Base-by-base conservation (phyloP, 2,888 invertebrate genomes). In the Itoplectis maculator region DNA sequence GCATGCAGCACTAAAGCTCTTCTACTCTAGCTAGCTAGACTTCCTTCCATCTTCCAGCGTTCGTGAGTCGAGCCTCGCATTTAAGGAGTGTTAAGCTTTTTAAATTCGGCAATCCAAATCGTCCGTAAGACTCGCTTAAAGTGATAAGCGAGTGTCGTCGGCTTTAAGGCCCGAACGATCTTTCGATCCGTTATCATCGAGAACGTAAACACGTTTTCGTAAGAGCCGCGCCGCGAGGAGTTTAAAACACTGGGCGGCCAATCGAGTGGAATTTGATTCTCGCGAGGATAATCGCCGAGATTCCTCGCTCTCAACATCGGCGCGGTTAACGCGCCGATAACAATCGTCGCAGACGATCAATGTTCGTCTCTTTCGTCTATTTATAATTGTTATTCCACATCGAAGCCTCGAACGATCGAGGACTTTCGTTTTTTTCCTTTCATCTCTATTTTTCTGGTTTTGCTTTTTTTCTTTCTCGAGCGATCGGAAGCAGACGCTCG, bases 1-100 rank as follows among this genome's bases (percentile, higher is more conserved):
- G 83, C 84, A 80, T 83, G 74, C 81, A 81, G 79, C 84, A 81
- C 83, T 84, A 77, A 45, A 69, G 74, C 56, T 63, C 18, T 54
- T 81, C 83, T 84, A 81, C 73, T 79, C 84, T 83, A 84, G 83
- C 81, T 81, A 56, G 75, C 79, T 83, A 69, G 69, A 70, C 68
- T 66, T 56, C 65, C 56, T 40, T 75, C 56, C 20, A 40, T 75
- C 40, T 74, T 73, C 29, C 49, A 66, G 54, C 59, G 40, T 70
- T n/a, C 40, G 23, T 51, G 69, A 76, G 29, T 63, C 70, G 69
- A 51, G 29, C 29, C n/a, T 49, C 35, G 37, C 23, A 15, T 61
- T 42, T 45, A 29, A 18, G 45, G 29, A 54, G 61, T 49, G 13
- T 51, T 72, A 13, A 61, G 47, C 35, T 47, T n/a, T n/a, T n/a